phyloP scores from a whole-genome alignment of 2,797 vertebrate genomes.

The Neosilurus mollespiculum region DNA sequence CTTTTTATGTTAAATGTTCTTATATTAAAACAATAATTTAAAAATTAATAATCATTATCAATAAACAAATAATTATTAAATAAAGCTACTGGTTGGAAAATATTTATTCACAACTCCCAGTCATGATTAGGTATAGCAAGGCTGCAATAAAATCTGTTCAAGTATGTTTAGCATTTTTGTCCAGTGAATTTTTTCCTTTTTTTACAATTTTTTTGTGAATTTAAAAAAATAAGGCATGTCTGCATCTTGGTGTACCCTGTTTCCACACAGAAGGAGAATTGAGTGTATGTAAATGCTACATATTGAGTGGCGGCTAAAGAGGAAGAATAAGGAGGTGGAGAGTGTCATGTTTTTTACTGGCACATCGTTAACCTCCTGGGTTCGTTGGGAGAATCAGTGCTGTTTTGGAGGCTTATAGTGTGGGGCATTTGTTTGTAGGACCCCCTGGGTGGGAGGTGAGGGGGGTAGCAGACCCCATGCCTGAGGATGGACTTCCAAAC shows the following conservation, averaged over 20 bases:
- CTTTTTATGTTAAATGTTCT: too few relatives aligned
- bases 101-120: neutral
- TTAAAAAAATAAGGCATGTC: conserved; percentile 1
- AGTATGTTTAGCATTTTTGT: neutral
- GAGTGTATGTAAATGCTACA: conserved; percentile 43
- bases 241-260: conserved; percentile 15
- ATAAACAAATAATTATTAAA: too few relatives aligned
- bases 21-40: too few relatives aligned
- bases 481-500: conserved; percentile 72
- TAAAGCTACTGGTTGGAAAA: neutral
- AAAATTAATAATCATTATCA: too few relatives aligned
- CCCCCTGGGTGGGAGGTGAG: conserved; percentile 61
- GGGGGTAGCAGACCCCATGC: conserved; percentile 69
- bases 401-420: conserved; percentile 69
- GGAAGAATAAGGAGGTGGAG: conserved; percentile 49
- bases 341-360: conserved; percentile 69
- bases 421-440: conserved; percentile 71
- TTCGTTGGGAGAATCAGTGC: conserved; percentile 62
- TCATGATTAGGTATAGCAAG: neutral
- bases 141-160: neutral
- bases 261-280: conserved; percentile 31
- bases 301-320: conserved; percentile 43
- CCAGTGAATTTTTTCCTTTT: neutral
- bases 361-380: conserved; percentile 79
- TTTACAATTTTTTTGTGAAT: neutral